Base-by-base conservation (phyloP, 1,140 invertebrate species). In the Theocolax elegans region DNA sequence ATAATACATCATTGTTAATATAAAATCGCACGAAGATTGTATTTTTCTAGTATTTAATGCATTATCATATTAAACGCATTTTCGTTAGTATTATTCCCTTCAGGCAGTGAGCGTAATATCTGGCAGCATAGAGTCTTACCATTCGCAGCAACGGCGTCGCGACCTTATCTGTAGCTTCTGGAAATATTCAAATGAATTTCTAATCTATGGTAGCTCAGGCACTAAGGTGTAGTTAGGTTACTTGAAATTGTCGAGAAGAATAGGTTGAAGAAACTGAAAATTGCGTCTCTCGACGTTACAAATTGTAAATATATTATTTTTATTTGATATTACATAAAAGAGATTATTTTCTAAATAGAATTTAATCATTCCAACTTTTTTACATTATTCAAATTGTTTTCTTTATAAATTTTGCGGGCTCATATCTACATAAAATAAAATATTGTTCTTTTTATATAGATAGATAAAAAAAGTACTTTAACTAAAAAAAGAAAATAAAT, bases 111-210 rank as follows among this genome's bases (percentile, higher is more conserved):
- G 21, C 40, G 23, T 46, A 54, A 53, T 63, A 23, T 27, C 46
- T 31, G 38, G 13, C 38, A 63, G 51, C 38, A 70, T 70, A 46
- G 48, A 69, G 58, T 44, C 53, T 49, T 59, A 13, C 27, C 51
- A 53, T 54, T 63, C 56, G 17, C 44, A 27, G 51, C 38, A 10
- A 35, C 72, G 72, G 65, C 65, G 58, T 70, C 63, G 71, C 53
- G 51, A 71, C 66, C 73, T 74, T 79, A 81, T 81, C 79, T 78
- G 53, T 72, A 62, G 67, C 58, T 69, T 67, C 67, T 69, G 75
- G 76, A 80, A 82, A 80, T 80, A 81, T 82, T 82, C 79, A 80
- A 80, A 80, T 80, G 79, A 82, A 80, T 81, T 82, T 82, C 79
- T 81, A 82, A 82, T 81, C 79, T 79, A 70, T 65, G 49, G 60